Evolutionary conservation across 2,888 invertebrate genomes (phyloP).

Genomic region (Sinotaia quadrata): DNA sequence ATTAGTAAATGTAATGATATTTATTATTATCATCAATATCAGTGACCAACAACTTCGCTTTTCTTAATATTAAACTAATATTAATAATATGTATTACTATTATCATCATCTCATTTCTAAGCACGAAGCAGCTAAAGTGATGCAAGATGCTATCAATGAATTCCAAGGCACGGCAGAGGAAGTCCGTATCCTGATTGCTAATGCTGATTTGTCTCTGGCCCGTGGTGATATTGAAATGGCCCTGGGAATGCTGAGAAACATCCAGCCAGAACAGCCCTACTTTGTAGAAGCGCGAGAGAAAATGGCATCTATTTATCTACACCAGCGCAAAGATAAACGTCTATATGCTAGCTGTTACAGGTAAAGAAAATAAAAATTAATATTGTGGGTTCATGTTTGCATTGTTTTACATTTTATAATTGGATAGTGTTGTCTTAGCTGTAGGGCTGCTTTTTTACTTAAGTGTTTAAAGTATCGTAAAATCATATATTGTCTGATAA

Average conservation of each 20-base stretch:
- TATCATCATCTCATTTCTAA: no score
- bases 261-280: slow-evolving; percentile 86
- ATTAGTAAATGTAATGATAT: no score
- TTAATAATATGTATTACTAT: no score
- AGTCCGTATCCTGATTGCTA: slow-evolving; percentile 85
- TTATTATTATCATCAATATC: no score
- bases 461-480: no score
- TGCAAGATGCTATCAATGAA: slow-evolving; percentile 79
- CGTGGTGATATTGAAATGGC: slow-evolving; percentile 88
- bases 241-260: slow-evolving; percentile 83
- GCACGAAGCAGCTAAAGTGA: slow-evolving; percentile 84
- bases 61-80: no score
- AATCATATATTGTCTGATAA: no score
- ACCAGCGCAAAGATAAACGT: slow-evolving; percentile 87
- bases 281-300: slow-evolving; percentile 81
- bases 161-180: slow-evolving; percentile 86
- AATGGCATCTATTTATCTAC: slow-evolving; percentile 91
- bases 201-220: slow-evolving; percentile 86
- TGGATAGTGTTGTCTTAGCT: not conserved
- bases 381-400: not conserved
- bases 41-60: no score
- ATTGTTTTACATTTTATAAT: not conserved
- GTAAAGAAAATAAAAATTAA: no score
- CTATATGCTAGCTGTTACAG: slow-evolving; percentile 89
- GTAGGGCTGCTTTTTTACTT: no score